Conservation (phyloP, 2,797 vertebrate species). For the Telmatherina bonti region DNA sequence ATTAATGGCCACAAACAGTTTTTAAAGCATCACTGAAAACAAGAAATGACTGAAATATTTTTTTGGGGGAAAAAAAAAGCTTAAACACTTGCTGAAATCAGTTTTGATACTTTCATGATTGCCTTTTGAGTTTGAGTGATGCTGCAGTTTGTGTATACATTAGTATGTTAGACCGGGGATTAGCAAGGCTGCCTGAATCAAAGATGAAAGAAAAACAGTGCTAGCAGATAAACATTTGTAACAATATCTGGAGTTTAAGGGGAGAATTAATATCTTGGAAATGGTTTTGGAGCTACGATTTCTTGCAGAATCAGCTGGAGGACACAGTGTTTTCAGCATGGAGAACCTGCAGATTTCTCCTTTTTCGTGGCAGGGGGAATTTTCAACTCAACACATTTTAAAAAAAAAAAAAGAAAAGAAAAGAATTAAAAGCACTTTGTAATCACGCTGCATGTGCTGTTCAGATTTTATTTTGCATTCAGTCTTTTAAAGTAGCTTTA, state of each 20-base stretch:
- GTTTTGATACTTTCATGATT: conserved; percentile 49
- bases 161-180: conserved; percentile 48
- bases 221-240: conserved; percentile 37
- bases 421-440: neutral
- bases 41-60: conserved; percentile 17
- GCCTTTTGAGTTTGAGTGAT: conserved; percentile 49
- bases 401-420: no score
- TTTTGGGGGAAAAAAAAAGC: conserved; percentile 22
- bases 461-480: neutral
- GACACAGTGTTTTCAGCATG: conserved; percentile 11
- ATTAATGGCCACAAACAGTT: conserved; percentile 29
- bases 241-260: conserved; percentile 18
- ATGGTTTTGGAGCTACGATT: conserved; percentile 18
- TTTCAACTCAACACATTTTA: no score
- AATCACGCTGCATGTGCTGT: neutral
- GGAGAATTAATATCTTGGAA: conserved; percentile 25
- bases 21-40: neutral
- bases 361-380: no score
- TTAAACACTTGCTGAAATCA: conserved; percentile 49
- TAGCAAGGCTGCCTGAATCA: conserved; percentile 40
- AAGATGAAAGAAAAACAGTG: conserved; percentile 34
- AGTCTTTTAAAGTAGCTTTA: neutral
- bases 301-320: conserved; percentile 14
- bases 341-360: neutral
- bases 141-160: conserved; percentile 61